Evolutionary conservation across 2,797 vertebrate genomes (phyloP).

Genomic region (Pyrocephalus nanus): DNA sequence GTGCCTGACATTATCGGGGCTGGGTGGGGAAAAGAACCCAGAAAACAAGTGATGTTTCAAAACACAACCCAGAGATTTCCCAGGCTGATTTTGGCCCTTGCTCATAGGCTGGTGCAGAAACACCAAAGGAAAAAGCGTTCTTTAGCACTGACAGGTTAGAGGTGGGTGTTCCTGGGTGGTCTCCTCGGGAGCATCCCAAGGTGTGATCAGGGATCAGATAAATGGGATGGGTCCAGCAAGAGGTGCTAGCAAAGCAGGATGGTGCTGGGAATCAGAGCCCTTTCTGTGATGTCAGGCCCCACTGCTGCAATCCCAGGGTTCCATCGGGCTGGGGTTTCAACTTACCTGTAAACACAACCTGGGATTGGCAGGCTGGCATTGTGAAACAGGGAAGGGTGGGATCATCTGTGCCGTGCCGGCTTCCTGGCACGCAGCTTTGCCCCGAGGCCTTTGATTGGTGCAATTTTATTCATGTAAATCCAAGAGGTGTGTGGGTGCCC

Average conservation of each 20-base stretch:
- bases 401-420: fast-evolving
- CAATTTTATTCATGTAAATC: fast-evolving
- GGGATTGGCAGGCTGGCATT: fast-evolving
- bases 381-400: not conserved
- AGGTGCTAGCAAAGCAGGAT: not conserved
- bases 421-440: not conserved
- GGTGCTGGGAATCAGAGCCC: not conserved
- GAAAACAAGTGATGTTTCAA: not conserved
- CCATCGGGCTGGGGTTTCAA: fast-evolving
- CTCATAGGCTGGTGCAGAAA: not conserved
- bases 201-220: fast-evolving
- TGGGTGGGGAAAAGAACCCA: not conserved
- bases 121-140: fast-evolving
- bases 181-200: not conserved
- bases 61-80: not conserved
- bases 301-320: fast-evolving
- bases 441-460: not conserved
- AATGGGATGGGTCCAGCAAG: fast-evolving
- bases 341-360: fast-evolving
- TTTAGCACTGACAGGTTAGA: not conserved
- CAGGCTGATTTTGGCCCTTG: not conserved
- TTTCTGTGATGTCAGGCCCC: fast-evolving
- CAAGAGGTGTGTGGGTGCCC: not conserved
- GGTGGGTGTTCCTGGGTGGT: not conserved
- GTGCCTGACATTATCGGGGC: not conserved